These are phyloP conservation scores for Adelphocoris suturalis DNA, from an alignment of 2,888 invertebrate species.

Conservation along the genomic window DNA sequence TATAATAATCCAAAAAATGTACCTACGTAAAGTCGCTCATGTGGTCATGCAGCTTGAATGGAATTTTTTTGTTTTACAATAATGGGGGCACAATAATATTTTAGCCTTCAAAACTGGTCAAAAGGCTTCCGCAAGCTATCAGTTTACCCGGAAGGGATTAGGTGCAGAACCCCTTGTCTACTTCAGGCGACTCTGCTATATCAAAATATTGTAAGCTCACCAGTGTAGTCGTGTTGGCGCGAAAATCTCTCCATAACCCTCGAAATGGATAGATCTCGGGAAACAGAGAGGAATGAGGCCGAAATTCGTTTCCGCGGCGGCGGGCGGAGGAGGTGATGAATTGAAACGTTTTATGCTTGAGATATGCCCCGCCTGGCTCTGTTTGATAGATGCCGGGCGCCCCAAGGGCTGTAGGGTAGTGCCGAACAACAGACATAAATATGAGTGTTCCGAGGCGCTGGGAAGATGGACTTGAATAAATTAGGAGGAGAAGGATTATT, in stretches of 20 bases:
- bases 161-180: no score
- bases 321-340: conserved; percentile 10
- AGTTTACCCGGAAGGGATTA: no score
- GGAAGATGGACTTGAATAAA: conserved; percentile 39
- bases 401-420: conserved; percentile 3
- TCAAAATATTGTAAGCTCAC: no score
- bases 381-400: conserved; percentile 35
- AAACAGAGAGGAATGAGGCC: conserved; percentile 32
- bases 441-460: conserved; percentile 6
- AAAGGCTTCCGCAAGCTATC: no score
- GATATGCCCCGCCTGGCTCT: conserved; percentile 27
- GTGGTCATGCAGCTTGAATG: no score
- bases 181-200: no score
- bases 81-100: no score
- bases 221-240: neutral
- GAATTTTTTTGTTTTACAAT: no score
- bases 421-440: conserved; percentile 39
- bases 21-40: no score
- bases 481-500: conserved; percentile 43
- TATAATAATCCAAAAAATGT: no score
- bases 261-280: conserved; percentile 8
- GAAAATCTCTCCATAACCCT: neutral
- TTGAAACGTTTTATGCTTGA: conserved; percentile 39
- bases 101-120: no score
- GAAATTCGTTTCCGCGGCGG: conserved; percentile 1